Evolutionary conservation across 1,140 invertebrate species (phyloP), one percentile per base, ranked within the genome.

Genomic region (Dermatophagoides farinae): DNA sequence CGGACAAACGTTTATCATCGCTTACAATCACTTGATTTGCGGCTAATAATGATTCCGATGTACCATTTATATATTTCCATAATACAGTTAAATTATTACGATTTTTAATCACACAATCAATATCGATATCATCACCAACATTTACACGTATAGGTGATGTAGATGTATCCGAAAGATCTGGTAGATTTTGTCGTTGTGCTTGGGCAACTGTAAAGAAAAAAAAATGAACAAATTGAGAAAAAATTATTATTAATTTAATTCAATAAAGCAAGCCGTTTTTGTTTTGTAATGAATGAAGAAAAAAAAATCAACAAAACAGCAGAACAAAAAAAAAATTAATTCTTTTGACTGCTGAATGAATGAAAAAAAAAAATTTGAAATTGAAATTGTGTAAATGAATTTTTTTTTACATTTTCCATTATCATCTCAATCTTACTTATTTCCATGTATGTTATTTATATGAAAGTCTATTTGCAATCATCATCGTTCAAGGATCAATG

Each of bases 21-120:
- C 81, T 83, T 4, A 86, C 81, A 51, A 81, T 74, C 16, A 78
- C 77, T 10, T 76, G 78, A n/a, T 79, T 82, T 10, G 83, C 84
- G 0, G 84, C 84, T 4, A 87, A 71, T 43, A 72, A 58, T 47
- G 64, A 58, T 47, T 66, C 59, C 20, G 10, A 25, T 43, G 46
- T 50, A n/a, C 40, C 14, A 49, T 50, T 55, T 44, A 39, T 40
- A 43, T 47, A 63, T 51, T 57, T 59, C 64, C 64, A 66, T 14
- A 66, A 38, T 18, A 68, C 63, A 10, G 67, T 67, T 38, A 67
- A 64, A 39, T 65, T 66, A 31, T 61, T 61, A 2, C 66, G 23
- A 55, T 68, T 64, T 52, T 64, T 66, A 10, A 67, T 66, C 16
- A 64, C 64, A 52, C 67, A 68, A 38, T 66, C 65, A 39, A 68